These are phyloP conservation scores for Corvus hawaiiensis DNA, from an alignment of 2,113 vertebrate genomes.

Conservation along the genomic window DNA sequence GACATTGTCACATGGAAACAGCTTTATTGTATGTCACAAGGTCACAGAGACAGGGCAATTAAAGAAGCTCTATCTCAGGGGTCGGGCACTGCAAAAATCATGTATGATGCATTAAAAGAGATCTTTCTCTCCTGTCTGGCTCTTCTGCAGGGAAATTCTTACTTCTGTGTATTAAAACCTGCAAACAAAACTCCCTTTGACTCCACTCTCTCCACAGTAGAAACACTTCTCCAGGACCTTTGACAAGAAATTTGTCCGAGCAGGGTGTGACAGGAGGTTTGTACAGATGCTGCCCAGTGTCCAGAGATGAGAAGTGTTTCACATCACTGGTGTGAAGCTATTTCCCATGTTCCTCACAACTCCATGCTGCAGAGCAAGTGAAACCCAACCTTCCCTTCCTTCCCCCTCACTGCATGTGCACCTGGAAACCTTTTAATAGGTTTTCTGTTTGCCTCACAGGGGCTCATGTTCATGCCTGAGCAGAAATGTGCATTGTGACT, in stretches of 20 bases:
- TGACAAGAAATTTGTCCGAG: background rate
- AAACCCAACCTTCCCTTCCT: constrained; percentile 48
- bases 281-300: background rate
- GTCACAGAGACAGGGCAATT: background rate
- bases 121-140: background rate
- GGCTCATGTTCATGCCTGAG: constrained; percentile 49
- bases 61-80: background rate
- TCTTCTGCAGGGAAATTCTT: background rate
- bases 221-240: background rate
- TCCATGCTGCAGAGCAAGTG: background rate
- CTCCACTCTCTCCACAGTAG: background rate
- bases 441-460: constrained; percentile 56
- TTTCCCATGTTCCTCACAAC: background rate
- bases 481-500: constrained; percentile 31
- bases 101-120: background rate
- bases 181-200: background rate
- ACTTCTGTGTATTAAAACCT: background rate
- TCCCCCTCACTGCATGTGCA: constrained; percentile 19
- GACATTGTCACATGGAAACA: background rate
- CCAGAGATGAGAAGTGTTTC: background rate
- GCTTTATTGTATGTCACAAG: background rate
- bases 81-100: background rate
- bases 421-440: constrained; percentile 55
- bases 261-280: background rate
- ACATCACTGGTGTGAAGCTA: background rate